Conservation (phyloP, 2,888 invertebrate species). For the Drosophila lacicola region DNA sequence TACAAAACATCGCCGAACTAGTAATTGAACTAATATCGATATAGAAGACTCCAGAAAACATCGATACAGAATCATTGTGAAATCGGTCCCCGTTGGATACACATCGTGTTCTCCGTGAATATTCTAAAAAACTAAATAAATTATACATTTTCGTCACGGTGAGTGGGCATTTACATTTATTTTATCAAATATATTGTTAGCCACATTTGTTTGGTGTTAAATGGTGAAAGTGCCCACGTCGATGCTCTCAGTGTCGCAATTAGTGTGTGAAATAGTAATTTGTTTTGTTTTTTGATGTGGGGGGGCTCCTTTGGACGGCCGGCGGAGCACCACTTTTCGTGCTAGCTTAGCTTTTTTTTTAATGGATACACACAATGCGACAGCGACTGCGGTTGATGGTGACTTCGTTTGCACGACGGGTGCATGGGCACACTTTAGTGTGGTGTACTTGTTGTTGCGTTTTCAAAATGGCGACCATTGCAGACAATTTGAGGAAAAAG, state of each 20-base stretch:
- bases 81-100: conserved; percentile 17
- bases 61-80: conserved; percentile 37
- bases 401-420: conserved; percentile 68
- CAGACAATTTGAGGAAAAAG: conserved; percentile 48
- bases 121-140: background rate
- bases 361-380: conserved; percentile 54
- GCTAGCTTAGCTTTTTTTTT: conserved; percentile 41
- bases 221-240: conserved; percentile 36
- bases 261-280: conserved; percentile 14
- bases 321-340: conserved; percentile 67
- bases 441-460: conserved; percentile 62
- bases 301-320: conserved; percentile 57
- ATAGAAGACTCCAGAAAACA: background rate
- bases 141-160: conserved; percentile 34
- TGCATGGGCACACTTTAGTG: conserved; percentile 60
- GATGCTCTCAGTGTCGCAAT: background rate
- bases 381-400: conserved; percentile 52
- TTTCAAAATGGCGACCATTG: conserved; percentile 63
- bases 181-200: conserved; percentile 12
- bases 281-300: conserved; percentile 10
- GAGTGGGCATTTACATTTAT: conserved; percentile 35
- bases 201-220: conserved; percentile 6
- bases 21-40: conserved; percentile 5
- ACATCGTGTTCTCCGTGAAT: conserved; percentile 16
- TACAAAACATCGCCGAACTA: background rate